Evolutionary conservation across 2,113 vertebrate species (phyloP).

Genomic region (Megalops atlanticus): DNA sequence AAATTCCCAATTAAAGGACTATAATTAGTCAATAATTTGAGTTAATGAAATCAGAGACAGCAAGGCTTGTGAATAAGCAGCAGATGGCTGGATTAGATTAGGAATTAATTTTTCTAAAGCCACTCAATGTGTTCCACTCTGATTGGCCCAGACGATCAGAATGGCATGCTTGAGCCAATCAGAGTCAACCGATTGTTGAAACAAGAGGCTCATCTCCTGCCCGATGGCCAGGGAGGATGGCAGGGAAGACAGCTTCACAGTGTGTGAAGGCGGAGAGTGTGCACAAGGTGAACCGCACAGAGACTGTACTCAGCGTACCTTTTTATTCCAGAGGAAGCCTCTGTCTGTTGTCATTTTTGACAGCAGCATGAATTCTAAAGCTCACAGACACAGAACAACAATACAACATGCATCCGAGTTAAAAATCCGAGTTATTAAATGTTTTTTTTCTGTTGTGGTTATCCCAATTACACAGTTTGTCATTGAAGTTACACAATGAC

Average conservation of each 20-base stretch:
- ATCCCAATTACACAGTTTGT: too few species aligned
- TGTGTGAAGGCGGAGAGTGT: not conserved
- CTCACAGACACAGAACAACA: not conserved
- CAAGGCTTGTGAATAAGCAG: not conserved
- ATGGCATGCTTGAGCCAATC: not conserved
- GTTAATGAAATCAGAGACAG: too few species aligned
- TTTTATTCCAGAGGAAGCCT: slow-evolving; percentile 5
- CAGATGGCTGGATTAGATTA: not conserved
- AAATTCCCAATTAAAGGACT: too few species aligned
- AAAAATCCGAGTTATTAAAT: too few species aligned
- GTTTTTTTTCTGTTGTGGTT: too few species aligned
- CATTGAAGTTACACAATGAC: too few species aligned
- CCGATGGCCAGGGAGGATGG: slow-evolving; percentile 5
- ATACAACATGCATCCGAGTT: not conserved
- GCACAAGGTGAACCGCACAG: not conserved
- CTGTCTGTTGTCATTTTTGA: not conserved
- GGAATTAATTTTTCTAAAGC: not conserved
- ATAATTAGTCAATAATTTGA: too few species aligned
- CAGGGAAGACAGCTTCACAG: not conserved
- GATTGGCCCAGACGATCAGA: slow-evolving; percentile 9
- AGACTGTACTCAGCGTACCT: not conserved
- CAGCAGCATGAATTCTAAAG: not conserved
- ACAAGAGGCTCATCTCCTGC: too few species aligned
- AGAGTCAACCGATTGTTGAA: not conserved
- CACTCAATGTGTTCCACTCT: not conserved